These are phyloP conservation scores for Isotomurus palustris DNA, from an alignment of 2,888 invertebrate species.

Conservation along the genomic window DNA sequence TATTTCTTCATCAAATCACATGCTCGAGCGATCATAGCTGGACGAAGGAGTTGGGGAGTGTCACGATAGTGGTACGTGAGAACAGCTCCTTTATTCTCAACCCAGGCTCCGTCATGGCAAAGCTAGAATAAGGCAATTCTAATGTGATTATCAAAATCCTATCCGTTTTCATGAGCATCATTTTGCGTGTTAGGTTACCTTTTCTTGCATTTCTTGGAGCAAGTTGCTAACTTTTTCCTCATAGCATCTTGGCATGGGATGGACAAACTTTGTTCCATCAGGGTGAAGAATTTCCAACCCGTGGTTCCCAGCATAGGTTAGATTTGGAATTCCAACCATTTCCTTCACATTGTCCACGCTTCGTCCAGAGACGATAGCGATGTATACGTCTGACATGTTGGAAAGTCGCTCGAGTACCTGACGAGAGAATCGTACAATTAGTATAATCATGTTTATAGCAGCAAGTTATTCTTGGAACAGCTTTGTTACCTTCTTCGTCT, in stretches of 20 bases:
- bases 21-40: constrained; percentile 67
- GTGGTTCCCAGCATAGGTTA: constrained; percentile 82
- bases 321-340: constrained; percentile 86
- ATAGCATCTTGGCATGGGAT: constrained; percentile 78
- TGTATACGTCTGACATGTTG: constrained; percentile 79
- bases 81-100: constrained; percentile 82
- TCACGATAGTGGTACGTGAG: constrained; percentile 84
- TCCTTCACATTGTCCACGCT: constrained; percentile 81
- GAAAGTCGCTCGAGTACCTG: constrained; percentile 73
- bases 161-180: background rate
- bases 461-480: background rate
- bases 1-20: constrained; percentile 66
- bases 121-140: constrained; percentile 54
- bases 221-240: constrained; percentile 73
- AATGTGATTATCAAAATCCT: background rate
- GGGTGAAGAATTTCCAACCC: constrained; percentile 84
- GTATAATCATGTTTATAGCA: background rate
- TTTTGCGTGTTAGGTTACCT: constrained; percentile 39
- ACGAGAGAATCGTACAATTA: background rate
- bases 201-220: constrained; percentile 68
- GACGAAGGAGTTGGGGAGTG: constrained; percentile 65
- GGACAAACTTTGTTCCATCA: constrained; percentile 83
- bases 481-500: constrained; percentile 63
- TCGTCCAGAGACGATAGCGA: constrained; percentile 79
- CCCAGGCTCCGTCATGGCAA: constrained; percentile 84